phyloP scores from a whole-genome alignment of 2,797 vertebrate genomes.

The Chrosomus eos region DNA sequence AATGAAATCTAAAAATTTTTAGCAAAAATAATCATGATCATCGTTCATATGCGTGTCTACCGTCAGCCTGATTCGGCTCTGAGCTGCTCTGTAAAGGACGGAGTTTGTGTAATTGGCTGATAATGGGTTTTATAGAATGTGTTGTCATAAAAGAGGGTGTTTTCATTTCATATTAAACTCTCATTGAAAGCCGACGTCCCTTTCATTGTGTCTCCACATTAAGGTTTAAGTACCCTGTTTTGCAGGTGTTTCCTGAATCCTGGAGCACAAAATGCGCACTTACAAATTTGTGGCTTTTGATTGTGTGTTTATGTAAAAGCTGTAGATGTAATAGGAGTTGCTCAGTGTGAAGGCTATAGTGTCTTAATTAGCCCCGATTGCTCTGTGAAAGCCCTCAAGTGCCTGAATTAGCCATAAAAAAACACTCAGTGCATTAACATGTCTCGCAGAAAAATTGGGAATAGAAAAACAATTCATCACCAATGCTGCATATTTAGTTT shows the following conservation, averaged over 20 bases:
- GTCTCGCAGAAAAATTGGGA: conserved; percentile 35
- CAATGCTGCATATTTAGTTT: neutral
- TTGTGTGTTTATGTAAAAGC: conserved; percentile 36
- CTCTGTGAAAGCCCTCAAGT: conserved; percentile 61
- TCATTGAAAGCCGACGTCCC: conserved; percentile 44
- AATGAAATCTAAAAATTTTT: conserved; percentile 37
- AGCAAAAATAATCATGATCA: neutral
- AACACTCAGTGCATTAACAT: conserved; percentile 52
- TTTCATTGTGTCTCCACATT: conserved; percentile 27
- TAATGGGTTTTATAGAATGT: conserved; percentile 51
- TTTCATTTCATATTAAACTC: conserved; percentile 54
- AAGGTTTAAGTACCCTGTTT: conserved; percentile 44
- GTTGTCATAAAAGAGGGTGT: conserved; percentile 52
- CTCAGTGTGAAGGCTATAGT: conserved; percentile 55
- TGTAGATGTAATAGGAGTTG: conserved; percentile 60
- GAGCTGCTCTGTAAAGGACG: conserved; percentile 15
- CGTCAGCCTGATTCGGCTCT: conserved; percentile 40
- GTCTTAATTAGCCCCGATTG: conserved; percentile 79
- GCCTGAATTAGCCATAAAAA: conserved; percentile 66
- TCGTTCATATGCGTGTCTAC: conserved; percentile 10
- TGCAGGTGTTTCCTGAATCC: conserved; percentile 53
- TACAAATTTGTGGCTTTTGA: neutral
- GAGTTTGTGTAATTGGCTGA: conserved; percentile 53
- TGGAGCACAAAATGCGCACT: neutral
- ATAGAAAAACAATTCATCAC: conserved; percentile 33